Conservation (phyloP, 2,888 invertebrate species). For the Ornithoptera alexandrae region DNA sequence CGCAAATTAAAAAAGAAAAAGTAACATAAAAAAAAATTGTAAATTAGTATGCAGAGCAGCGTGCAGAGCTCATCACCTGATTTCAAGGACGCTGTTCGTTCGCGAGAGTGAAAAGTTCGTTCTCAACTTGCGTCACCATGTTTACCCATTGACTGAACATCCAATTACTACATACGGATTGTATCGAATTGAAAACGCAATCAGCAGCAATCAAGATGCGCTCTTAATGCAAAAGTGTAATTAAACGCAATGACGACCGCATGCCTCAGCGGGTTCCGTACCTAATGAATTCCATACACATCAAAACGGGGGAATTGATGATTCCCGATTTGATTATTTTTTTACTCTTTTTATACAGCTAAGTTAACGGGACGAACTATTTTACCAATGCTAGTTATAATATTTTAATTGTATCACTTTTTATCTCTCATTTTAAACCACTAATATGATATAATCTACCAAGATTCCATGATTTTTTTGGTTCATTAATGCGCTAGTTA, state of each 20-base stretch:
- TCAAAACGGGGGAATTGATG: background rate
- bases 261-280: constrained; percentile 7
- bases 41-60: constrained; percentile 10
- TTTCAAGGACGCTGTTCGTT: constrained; percentile 36
- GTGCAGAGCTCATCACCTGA: constrained; percentile 30
- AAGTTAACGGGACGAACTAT: too few relatives aligned
- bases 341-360: too few relatives aligned
- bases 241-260: constrained; percentile 24
- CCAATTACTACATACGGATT: constrained; percentile 22
- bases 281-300: constrained; percentile 1
- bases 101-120: constrained; percentile 32
- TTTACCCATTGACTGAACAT: constrained; percentile 23
- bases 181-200: constrained; percentile 28
- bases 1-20: constrained; percentile 17
- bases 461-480: too few relatives aligned
- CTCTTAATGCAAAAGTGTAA: constrained; percentile 23
- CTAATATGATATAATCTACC: too few relatives aligned
- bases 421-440: too few relatives aligned
- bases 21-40: constrained; percentile 13
- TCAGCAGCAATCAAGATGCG: constrained; percentile 24
- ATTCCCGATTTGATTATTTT: background rate
- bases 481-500: too few relatives aligned
- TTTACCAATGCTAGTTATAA: too few relatives aligned
- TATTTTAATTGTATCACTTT: too few relatives aligned
- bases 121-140: constrained; percentile 21